Percentiles rank a stretch among this genome's conserved stretches.
Evolutionary conservation across 2,113 vertebrate species (phyloP).

Genomic region (Prionailurus viverrinus): DNA sequence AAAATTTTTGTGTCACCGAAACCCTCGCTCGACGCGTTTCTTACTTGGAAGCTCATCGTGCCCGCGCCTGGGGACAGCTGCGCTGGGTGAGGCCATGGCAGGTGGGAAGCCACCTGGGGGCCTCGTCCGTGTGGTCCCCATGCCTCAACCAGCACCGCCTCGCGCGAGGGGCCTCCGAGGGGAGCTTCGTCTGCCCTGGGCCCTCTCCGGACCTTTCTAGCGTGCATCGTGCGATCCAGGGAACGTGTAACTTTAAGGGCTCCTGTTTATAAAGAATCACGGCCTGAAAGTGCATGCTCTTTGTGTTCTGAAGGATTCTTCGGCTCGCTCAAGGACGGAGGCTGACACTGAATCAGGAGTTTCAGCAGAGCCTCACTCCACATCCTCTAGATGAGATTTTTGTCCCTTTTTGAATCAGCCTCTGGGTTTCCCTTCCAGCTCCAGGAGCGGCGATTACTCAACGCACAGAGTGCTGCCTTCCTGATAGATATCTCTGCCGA

Average conservation of each 20-base stretch:
- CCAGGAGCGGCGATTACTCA: constrained; percentile 55
- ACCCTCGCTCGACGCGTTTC: not conserved
- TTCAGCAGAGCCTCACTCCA: not conserved
- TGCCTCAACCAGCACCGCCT: accelerated
- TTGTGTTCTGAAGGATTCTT: not conserved
- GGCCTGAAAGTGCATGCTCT: accelerated
- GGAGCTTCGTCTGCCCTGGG: not conserved
- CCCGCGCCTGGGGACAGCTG: accelerated
- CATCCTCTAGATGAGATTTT: constrained; percentile 76
- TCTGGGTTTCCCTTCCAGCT: constrained; percentile 68
- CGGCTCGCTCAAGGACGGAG: not conserved
- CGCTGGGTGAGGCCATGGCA: accelerated
- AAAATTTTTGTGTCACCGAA: not conserved
- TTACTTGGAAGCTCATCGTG: accelerated
- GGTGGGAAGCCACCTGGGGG: accelerated
- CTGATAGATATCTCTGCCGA: constrained; percentile 34
- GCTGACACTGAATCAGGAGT: not conserved
- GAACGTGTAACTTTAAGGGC: accelerated
- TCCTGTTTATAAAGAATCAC: not conserved
- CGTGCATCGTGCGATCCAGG: accelerated
- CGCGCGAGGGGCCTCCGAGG: not conserved
- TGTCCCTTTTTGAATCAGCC: constrained; percentile 72
- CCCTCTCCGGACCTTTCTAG: accelerated
- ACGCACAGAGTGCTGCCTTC: not conserved
- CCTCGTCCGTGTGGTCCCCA: accelerated